Conservation (phyloP, 2,113 vertebrate genomes). For the Gasterosteus aculeatus region DNA sequence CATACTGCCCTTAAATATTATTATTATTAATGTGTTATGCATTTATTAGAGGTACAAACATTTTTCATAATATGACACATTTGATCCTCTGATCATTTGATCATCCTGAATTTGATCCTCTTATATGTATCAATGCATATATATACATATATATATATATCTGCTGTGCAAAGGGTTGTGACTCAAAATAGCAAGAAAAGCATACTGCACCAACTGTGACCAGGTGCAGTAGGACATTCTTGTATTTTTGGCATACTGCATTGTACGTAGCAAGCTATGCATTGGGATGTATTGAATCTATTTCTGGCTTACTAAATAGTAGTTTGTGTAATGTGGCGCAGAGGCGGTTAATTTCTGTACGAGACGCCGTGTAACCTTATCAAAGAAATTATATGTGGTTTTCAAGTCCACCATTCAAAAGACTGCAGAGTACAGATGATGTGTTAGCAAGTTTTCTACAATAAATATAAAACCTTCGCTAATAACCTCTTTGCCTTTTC, state of each 20-base stretch:
- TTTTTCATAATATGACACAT: neutral
- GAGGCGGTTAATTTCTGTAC: neutral
- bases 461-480: neutral
- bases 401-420: neutral
- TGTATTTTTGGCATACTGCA: neutral
- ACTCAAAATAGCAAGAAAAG: neutral
- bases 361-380: neutral
- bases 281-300: neutral
- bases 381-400: neutral
- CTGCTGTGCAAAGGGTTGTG: neutral
- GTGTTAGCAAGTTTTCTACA: neutral
- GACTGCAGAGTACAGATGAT: neutral
- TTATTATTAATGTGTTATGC: neutral
- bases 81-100: too few species aligned
- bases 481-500: neutral
- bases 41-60: neutral
- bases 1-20: neutral
- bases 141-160: neutral
- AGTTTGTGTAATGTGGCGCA: neutral
- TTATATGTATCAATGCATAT: too few species aligned
- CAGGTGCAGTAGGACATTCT: neutral
- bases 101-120: neutral
- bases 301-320: neutral
- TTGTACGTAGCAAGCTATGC: neutral
- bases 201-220: neutral